Base-by-base conservation (phyloP, 2,113 vertebrate genomes). In the Columba livia region DNA sequence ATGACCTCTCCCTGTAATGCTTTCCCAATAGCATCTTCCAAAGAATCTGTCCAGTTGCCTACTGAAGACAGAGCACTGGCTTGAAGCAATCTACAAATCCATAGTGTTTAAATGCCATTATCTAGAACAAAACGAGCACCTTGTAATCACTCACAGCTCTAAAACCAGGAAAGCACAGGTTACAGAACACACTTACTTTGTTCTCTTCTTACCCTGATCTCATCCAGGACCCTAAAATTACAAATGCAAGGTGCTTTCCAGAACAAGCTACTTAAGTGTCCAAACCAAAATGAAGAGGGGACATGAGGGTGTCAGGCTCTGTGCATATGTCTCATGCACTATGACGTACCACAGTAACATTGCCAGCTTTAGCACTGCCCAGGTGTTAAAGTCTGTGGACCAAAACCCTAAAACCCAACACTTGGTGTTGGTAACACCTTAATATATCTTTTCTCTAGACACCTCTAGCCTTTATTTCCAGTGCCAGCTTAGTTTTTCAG, bases 241-340 rank as follows among this genome's bases (percentile, higher is more conserved):
- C 24, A 56, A 54, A 42, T 18, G 34, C 54, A 50, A 51, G 58
- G 25, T 2, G 28, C 50, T 21, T 4, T 66, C 54, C 48, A 48
- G 50, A 88, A 65, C 38, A 73, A 12, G 5, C 14, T 62, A 78
- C 31, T 34, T 12, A 13, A 69, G 10, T 0, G 6, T 61, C 28
- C 80, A 40, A 42, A 71, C 11, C 38, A 77, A 89, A 93, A 58
- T 1, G 11, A 94, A 42, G 25, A 42, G 34, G 28, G 32, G 64
- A 51, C 8, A 51, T 4, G 51, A 60, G 15, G 48, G 58, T 44
- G 66, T 50, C 56, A 69, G 12, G 26, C 26, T 77, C 40, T 25
- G 32, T 29, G 47, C 9, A 10, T 5, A 34, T 0, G 0, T 11
- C 62, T 62, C 50, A 5, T 0, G 5, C 47, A 36, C 29, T 29